These are phyloP conservation scores for Villa cingulata DNA, from an alignment of 2,888 invertebrate species.

Conservation along the genomic window DNA sequence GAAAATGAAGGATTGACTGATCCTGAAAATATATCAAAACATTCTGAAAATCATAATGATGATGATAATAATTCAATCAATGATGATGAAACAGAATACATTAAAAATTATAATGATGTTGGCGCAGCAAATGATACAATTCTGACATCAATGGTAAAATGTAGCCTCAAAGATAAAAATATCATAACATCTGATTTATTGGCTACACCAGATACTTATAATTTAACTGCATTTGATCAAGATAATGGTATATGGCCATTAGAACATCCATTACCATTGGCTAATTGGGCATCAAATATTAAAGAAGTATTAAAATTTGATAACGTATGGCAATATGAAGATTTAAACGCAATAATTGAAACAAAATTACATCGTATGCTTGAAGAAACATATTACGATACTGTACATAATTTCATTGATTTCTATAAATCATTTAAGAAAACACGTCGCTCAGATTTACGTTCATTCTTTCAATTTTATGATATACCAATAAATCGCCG, in stretches of 20 bases:
- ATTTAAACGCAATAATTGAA: conserved; percentile 65
- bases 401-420: conserved; percentile 68
- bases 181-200: conserved; percentile 30
- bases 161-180: neutral
- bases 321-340: conserved; percentile 53
- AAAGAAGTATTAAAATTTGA: conserved; percentile 37
- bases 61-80: conserved; percentile 1
- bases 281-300: conserved; percentile 48
- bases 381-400: conserved; percentile 78
- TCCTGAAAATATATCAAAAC: conserved; percentile 23
- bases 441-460: conserved; percentile 48
- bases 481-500: conserved; percentile 61
- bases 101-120: neutral
- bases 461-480: conserved; percentile 62
- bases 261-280: conserved; percentile 60
- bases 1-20: conserved; percentile 16
- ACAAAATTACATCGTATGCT: conserved; percentile 64
- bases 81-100: conserved; percentile 2
- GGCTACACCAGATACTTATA: conserved; percentile 32
- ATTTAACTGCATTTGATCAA: conserved; percentile 36
- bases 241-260: conserved; percentile 48
- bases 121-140: conserved; percentile 11
- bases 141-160: neutral
- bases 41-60: neutral
- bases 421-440: conserved; percentile 51